Evolutionary conservation across 1,140 invertebrate species (phyloP), one percentile per base, ranked within the genome.

Genomic region (Ostrea edulis): DNA sequence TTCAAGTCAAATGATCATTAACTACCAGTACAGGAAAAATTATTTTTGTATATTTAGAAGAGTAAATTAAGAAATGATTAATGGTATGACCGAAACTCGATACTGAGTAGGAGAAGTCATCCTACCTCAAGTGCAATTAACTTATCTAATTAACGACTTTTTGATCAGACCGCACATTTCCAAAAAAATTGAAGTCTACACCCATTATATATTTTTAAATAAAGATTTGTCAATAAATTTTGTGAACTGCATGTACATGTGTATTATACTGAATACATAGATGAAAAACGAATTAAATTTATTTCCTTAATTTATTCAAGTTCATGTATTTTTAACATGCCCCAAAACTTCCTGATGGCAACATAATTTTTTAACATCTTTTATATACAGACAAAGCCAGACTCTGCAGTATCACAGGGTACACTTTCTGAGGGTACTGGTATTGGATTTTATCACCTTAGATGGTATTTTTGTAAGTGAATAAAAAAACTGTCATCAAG

Each of bases 31-130:
- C 14, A 12, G 2, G 14, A 77, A 77, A 77, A 77, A 29, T 22
- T 29, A 29, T 77, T 77, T 77, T 29, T 35, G 68, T 77, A 29
- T 77, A 77, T 77, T 77, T 35, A 9, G 11, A 77, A 25, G 29
- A 77, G 68, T 25, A 44, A 77, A 77, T 77, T 44, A 77, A 17
- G 25, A 17, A 77, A 77, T 77, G 68, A 77, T 77, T 77, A 25
- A 77, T 77, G 29, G 29, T 77, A 8, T 11, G 29, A 29, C 25
- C 68, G 0, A 77, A 77, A 77, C 68, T 25, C 35, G 68, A 29
- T 77, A 35, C 68, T 77, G 29, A 17, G 25, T 35, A 29, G 11
- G 68, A 77, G 14, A 77, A 77, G 25, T 12, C 29, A 29, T 25
- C 25, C 29, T 14, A 77, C 68, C 25, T 35, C 4, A 77, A 1